Conservation (phyloP, 2,888 invertebrate genomes). For the Exocentrus adspersus region DNA sequence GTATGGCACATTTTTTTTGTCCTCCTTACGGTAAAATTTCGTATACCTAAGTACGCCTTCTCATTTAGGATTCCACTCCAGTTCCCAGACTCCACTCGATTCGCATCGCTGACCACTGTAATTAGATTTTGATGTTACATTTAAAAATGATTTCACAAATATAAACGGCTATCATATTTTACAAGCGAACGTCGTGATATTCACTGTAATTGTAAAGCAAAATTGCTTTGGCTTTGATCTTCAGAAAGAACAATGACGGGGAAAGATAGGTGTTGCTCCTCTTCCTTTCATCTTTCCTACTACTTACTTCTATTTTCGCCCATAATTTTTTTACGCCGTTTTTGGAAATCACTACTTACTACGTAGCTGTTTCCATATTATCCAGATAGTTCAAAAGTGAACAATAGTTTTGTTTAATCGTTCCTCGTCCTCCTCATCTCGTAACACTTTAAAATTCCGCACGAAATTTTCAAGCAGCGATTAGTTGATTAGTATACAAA, state of each 20-base stretch:
- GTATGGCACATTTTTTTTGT: not conserved
- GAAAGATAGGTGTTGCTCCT: too few species aligned
- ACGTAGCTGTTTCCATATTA: too few species aligned
- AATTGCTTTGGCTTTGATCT: not conserved
- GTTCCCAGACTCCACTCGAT: not conserved
- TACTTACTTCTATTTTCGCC: too few species aligned
- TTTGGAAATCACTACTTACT: too few species aligned
- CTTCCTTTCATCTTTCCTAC: too few species aligned
- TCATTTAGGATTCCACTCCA: conserved; percentile 1
- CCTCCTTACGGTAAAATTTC: conserved; percentile 2
- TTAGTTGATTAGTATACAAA: not conserved
- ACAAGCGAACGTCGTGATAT: not conserved
- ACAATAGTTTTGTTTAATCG: too few species aligned
- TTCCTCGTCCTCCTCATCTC: too few species aligned
- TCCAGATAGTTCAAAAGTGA: too few species aligned
- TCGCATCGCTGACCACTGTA: not conserved
- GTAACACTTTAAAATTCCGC: too few species aligned
- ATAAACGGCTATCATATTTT: not conserved
- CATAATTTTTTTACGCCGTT: too few species aligned
- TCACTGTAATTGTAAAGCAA: not conserved
- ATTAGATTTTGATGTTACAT: conserved; percentile 3
- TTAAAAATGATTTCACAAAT: conserved; percentile 1
- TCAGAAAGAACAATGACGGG: too few species aligned
- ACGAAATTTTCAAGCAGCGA: too few species aligned
- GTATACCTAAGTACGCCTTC: not conserved